A percentile compares a stretch with the other conserved stretches of the same genome.
Conservation (phyloP, 2,113 vertebrate species). For the Chaenogobius annularis region DNA sequence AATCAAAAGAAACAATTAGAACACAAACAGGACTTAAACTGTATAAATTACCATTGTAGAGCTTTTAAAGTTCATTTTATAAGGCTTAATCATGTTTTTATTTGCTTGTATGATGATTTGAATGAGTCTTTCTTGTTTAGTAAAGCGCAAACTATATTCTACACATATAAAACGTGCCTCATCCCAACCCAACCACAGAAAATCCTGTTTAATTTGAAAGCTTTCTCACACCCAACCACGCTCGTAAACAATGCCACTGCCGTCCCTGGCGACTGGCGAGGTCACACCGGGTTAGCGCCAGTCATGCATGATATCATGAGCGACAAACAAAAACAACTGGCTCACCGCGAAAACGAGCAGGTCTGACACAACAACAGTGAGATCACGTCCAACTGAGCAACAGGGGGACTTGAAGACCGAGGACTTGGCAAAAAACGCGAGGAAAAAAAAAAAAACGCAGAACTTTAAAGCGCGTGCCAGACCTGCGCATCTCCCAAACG, state of each 20-base stretch:
- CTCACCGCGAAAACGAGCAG: slow-evolving; percentile 15
- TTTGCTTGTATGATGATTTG: too few species aligned
- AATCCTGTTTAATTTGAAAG: background rate
- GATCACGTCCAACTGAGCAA: slow-evolving; percentile 37
- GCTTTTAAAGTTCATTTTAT: too few species aligned
- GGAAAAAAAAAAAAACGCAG: too few species aligned
- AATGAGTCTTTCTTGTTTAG: background rate
- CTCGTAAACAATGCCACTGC: background rate
- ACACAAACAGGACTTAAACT: too few species aligned
- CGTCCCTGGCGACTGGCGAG: background rate
- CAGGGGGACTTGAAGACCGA: background rate
- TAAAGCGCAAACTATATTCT: background rate
- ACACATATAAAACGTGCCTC: background rate
- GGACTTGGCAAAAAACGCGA: background rate
- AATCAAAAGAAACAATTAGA: too few species aligned
- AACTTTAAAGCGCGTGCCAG: too few species aligned
- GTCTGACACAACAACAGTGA: slow-evolving; percentile 38
- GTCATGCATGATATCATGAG: slow-evolving; percentile 28
- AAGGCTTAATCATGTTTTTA: too few species aligned
- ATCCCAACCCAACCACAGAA: background rate
- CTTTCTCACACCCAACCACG: background rate
- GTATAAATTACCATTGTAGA: too few species aligned
- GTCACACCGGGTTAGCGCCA: slow-evolving; percentile 14
- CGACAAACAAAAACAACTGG: slow-evolving; percentile 23
- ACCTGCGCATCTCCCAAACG: too few species aligned